phyloP scores from a whole-genome alignment of 2,113 vertebrate species.

The Suncus etruscus region DNA sequence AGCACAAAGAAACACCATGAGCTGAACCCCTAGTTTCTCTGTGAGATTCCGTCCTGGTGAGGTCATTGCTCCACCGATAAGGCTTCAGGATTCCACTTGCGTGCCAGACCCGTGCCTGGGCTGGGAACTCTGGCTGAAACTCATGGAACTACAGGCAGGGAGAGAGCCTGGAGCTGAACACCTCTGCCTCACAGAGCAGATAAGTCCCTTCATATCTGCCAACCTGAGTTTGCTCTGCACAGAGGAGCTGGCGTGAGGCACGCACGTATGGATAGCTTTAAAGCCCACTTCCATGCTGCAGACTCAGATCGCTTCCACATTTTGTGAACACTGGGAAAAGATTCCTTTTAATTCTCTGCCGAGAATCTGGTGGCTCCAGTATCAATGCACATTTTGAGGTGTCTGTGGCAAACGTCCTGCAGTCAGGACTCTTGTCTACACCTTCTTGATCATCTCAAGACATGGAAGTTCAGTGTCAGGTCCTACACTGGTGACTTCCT shows the following conservation, averaged over 20 bases:
- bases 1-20: background rate
- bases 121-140: too few relatives aligned
- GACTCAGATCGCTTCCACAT: background rate
- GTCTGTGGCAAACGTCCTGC: background rate
- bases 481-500: conserved; percentile 38
- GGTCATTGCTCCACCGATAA: conserved; percentile 54
- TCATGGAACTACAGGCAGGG: too few relatives aligned
- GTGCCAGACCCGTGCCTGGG: conserved; percentile 21
- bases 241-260: background rate
- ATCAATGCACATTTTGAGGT: conserved; percentile 9
- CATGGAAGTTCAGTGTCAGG: background rate
- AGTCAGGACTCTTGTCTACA: conserved; percentile 31
- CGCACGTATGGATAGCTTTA: background rate
- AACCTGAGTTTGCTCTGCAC: conserved; percentile 27
- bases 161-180: too few relatives aligned
- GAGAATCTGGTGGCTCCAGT: background rate
- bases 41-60: conserved; percentile 42
- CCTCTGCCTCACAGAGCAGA: too few relatives aligned
- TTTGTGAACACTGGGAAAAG: background rate
- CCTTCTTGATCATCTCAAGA: conserved; percentile 53
- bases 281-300: background rate
- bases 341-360: conserved; percentile 1
- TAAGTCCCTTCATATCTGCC: background rate
- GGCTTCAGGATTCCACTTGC: background rate
- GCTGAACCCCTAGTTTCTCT: conserved; percentile 25